Percentiles rank a stretch among this genome's conserved stretches.
These are phyloP conservation scores for Sparidentex hasta DNA, from an alignment of 2,797 vertebrate genomes.

Conservation along the genomic window DNA sequence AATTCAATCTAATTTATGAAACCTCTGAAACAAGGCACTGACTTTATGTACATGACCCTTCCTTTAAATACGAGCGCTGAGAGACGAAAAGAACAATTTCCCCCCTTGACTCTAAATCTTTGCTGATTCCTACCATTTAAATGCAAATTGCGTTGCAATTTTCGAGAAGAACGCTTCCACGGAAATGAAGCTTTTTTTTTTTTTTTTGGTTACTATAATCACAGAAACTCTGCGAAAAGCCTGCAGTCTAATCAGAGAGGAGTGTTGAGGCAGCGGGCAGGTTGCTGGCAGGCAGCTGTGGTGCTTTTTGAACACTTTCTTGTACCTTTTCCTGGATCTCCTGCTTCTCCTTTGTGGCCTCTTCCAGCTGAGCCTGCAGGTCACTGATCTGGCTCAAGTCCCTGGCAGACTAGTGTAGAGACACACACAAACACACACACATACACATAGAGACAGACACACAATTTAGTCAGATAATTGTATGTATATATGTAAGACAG, in stretches of 20 bases:
- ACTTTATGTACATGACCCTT: constrained; percentile 32
- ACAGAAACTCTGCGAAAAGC: constrained; percentile 60
- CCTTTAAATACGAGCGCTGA: constrained; percentile 39
- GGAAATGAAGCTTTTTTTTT: constrained; percentile 45
- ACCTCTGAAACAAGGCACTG: constrained; percentile 8
- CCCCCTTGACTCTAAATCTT: constrained; percentile 46
- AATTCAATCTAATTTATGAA: constrained; percentile 33
- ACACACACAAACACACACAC: constrained; percentile 39
- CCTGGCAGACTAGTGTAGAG: constrained; percentile 88
- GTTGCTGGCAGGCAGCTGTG: constrained; percentile 50
- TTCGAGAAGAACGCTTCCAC: constrained; percentile 34
- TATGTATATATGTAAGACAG: background rate
- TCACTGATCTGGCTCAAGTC: constrained; percentile 97
- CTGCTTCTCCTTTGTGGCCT: constrained; percentile 95
- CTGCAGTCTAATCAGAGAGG: constrained; percentile 69
- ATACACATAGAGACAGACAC: constrained; percentile 47
- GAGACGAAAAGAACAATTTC: constrained; percentile 43
- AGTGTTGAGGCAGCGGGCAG: constrained; percentile 44
- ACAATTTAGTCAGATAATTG: background rate
- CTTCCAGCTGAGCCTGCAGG: constrained; percentile 95
- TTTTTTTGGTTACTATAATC: constrained; percentile 66
- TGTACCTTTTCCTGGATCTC: constrained; percentile 98
- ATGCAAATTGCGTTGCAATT: constrained; percentile 66
- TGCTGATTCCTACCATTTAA: constrained; percentile 63
- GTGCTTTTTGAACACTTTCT: constrained; percentile 60